Evolutionary conservation across 2,797 vertebrate genomes (phyloP), one percentile per base, ranked within the genome.

Genomic region (Tadarida brasiliensis): DNA sequence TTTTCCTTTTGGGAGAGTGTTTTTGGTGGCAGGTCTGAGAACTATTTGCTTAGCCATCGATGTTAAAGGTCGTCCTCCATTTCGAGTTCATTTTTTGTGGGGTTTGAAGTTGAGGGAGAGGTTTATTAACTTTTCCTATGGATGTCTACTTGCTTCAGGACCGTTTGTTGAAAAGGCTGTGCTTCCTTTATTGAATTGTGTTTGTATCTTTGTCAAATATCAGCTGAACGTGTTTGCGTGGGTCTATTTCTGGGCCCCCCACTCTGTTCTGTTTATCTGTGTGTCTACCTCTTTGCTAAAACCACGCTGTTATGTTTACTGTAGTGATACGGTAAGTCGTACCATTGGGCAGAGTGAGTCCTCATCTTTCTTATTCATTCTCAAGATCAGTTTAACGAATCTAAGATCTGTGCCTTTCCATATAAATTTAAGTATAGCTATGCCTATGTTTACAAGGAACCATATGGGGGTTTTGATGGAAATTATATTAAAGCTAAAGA

Each of bases 121-220:
- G 15, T 35, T 77, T 16, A 9, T 20, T 57, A 4, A 4, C n/a
- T 70, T 33, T n/a, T 33, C 28, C n/a, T 10, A 5, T 2, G 1
- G 12, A 22, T 16, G 5, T 54, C 11, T 15, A 16, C 14, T 44
- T 24, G 20, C 12, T 77, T 19, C 83, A 15, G n/a, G 30, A 15
- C 26, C 1, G 1, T 44, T 20, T 71, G 44, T 6, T 12, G 57
- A 4, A 20, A 47, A 47, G 28, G 3, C 39, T 0, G 0, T 56
- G n/a, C 2, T 26, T 81, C 17, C 51, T 56, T 19, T 44, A 1
- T 26, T 57, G n/a, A 57, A 24, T 7, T 76, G 26, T 12, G 39
- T 67, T 68, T n/a, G 24, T 15, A 2, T 14, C 30, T 68, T n/a
- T 28, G n/a, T 74, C 57, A 35, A 59, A 59, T 82, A n/a, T 30